Base-by-base conservation (phyloP, 2,113 vertebrate species). In the Lonchura striata region DNA sequence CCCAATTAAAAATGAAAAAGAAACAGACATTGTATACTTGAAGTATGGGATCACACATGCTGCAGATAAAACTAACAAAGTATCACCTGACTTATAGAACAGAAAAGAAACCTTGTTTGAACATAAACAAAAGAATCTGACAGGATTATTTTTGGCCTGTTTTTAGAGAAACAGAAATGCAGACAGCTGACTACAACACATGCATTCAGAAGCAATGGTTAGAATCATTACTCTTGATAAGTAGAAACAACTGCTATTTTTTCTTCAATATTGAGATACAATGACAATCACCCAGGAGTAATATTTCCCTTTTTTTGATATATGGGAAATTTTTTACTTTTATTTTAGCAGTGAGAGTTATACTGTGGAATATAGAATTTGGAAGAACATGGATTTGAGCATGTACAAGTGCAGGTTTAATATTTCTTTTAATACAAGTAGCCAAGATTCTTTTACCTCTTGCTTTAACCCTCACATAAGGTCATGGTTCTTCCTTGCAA, bases 401-500 rank as follows among this genome's bases (percentile, higher is more conserved):
- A 17, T 5, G 2, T 16, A 20, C 15, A 25, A 8, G 18, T 59
- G 42, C 9, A 50, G 10, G 59, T 92, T 70, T 46, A 49, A 12
- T 59, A 57, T 33, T 70, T 86, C 5, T 66, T 90, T 78, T 68
- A 60, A 47, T 42, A 47, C 7, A 37, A 21, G 4, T 46, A 60
- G 14, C 16, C 33, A 84, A 52, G 17, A 54, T 71, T 71, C 14
- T 47, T 64, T 78, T 66, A 9, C 6, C 5, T 68, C 19, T 83
- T 54, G 4, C 3, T 72, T 77, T 63, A 66, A 47, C 6, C 17
- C 15, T 88, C 37, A 4, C 0, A 0, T 61, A 31, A 7, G 65
- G 14, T 13, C 14, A 50, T 24, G 17, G 13, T 5, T 70, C 28
- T 54, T 75, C 15, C 19, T 77, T 74, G 44, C 9, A 92, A 83